A percentile compares a stretch with the other conserved stretches of the same genome.
Conservation (phyloP, 2,797 vertebrate species). For the Sebastiscus tertius region DNA sequence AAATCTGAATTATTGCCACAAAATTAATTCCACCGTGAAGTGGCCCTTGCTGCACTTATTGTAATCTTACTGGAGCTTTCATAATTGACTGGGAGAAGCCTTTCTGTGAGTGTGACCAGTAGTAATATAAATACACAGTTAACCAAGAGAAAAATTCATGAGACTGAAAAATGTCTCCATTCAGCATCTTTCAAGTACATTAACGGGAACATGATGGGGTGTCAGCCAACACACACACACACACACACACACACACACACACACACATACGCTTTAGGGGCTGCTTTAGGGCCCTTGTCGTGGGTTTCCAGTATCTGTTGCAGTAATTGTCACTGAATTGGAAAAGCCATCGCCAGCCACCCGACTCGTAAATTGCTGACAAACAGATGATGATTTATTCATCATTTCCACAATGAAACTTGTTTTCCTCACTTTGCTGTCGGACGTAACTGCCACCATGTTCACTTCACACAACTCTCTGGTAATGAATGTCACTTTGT, state of each 20-base stretch:
- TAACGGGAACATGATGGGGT: conserved; percentile 48
- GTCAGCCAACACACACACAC: conserved; percentile 17
- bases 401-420: conserved; percentile 34
- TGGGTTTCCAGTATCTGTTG: conserved; percentile 23
- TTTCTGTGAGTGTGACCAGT: background rate
- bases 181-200: conserved; percentile 51
- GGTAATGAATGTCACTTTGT: conserved; percentile 33
- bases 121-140: conserved; percentile 22
- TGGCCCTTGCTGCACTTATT: background rate
- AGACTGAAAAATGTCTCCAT: conserved; percentile 26
- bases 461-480: conserved; percentile 19
- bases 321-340: conserved; percentile 38
- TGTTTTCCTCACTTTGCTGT: conserved; percentile 22
- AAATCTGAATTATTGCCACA: conserved; percentile 3
- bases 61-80: conserved; percentile 8
- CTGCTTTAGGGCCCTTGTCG: conserved; percentile 28
- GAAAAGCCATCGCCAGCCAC: conserved; percentile 8
- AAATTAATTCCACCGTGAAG: conserved; percentile 5
- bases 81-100: background rate
- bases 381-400: conserved; percentile 41
- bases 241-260: background rate
- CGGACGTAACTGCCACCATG: conserved; percentile 25
- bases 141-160: conserved; percentile 21
- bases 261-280: background rate
- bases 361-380: conserved; percentile 30